These are phyloP conservation scores for Pachydiplax longipennis DNA, from an alignment of 2,888 invertebrate species.

Conservation along the genomic window DNA sequence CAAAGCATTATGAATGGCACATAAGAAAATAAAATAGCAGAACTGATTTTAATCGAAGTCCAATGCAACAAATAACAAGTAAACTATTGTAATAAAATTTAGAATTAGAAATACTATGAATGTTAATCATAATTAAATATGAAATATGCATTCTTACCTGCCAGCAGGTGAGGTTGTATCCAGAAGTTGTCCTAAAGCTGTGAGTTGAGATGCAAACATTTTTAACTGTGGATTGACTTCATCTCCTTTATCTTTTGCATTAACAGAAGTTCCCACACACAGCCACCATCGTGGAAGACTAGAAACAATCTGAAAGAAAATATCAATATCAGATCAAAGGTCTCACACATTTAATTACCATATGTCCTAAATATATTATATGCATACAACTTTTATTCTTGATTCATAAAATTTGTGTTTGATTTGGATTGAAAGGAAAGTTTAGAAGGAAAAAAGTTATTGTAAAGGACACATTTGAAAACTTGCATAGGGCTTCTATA, in stretches of 20 bases:
- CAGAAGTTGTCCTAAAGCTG: neutral
- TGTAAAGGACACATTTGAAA: no score
- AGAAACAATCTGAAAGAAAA: slow-evolving; percentile 26
- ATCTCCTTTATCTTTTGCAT: slow-evolving; percentile 10
- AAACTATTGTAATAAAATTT: neutral
- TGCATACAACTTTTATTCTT: no score
- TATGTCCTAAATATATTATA: no score
- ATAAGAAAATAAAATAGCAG: neutral
- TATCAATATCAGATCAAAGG: neutral
- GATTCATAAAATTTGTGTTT: no score
- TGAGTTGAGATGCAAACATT: slow-evolving; percentile 26
- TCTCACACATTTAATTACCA: no score
- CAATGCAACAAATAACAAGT: neutral
- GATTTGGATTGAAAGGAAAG: no score
- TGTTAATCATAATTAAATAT: neutral
- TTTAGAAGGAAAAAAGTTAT: no score
- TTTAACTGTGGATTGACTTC: slow-evolving; percentile 16
- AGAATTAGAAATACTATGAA: neutral
- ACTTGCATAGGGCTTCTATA: no score
- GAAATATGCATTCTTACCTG: neutral
- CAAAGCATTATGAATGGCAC: neutral
- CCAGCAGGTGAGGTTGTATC: slow-evolving; percentile 8
- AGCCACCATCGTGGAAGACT: slow-evolving; percentile 42
- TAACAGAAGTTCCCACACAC: neutral
- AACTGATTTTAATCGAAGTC: neutral